phyloP scores from a whole-genome alignment of 2,797 vertebrate genomes.

The Gephyroberyx darwinii region DNA sequence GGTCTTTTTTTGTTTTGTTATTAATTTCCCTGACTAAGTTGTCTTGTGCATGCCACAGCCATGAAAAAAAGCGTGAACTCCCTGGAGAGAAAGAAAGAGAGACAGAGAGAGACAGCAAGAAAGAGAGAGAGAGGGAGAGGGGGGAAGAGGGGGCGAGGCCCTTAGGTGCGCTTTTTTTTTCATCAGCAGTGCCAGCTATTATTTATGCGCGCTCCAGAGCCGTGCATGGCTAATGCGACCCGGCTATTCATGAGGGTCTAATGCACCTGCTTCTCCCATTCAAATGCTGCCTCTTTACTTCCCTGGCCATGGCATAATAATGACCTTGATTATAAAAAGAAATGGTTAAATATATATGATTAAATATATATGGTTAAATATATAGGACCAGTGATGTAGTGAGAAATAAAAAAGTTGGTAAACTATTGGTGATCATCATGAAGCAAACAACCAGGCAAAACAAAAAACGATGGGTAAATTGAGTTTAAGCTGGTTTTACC shows the following conservation, averaged over 20 bases:
- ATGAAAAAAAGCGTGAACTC: conserved; percentile 49
- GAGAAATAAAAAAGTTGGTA: no score
- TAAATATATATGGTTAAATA: not conserved
- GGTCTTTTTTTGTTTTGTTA: conserved; percentile 5
- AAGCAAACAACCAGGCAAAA: no score
- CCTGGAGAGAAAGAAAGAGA: conserved; percentile 25
- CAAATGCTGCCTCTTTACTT: conserved; percentile 49
- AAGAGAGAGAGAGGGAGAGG: conserved; percentile 5
- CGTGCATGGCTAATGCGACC: conserved; percentile 73
- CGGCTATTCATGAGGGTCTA: conserved; percentile 79
- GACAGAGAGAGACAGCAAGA: conserved; percentile 15
- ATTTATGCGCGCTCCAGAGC: conserved; percentile 76
- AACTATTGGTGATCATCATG: no score
- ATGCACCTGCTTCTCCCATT: conserved; percentile 76
- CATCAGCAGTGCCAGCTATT: conserved; percentile 69
- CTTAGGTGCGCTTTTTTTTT: conserved; percentile 74
- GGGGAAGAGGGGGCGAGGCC: conserved; percentile 24
- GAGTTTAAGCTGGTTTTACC: no score
- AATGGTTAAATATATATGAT: not conserved
- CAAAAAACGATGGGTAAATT: no score
- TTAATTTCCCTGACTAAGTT: conserved; percentile 41
- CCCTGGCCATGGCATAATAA: conserved; percentile 42
- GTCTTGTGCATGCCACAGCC: conserved; percentile 29
- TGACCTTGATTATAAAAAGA: conserved; percentile 33
- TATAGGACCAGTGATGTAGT: no score